Percentiles rank a stretch among this genome's conserved stretches.
Evolutionary conservation across 2,113 vertebrate genomes (phyloP).

Genomic region (Chrysochloris asiatica): DNA sequence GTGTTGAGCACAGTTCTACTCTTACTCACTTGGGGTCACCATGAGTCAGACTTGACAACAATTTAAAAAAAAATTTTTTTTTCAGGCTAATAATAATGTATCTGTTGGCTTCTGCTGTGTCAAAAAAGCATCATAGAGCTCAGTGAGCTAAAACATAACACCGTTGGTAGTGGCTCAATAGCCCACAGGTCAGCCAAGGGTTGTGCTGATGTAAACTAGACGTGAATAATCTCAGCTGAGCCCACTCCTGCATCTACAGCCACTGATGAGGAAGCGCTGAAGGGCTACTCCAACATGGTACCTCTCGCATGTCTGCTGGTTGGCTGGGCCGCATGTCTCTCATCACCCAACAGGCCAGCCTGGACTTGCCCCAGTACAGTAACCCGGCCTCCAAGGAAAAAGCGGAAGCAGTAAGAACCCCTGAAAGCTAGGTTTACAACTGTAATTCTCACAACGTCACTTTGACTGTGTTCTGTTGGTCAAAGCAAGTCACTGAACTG

Average conservation of each 20-base stretch:
- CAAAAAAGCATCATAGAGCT: too few relatives aligned
- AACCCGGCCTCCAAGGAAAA: background rate
- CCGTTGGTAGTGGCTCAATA: too few relatives aligned
- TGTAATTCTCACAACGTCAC: background rate
- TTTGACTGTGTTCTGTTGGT: background rate
- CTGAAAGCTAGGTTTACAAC: too few relatives aligned
- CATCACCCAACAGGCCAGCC: background rate
- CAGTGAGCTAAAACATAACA: too few relatives aligned
- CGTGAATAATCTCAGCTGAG: background rate
- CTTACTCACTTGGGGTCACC: background rate
- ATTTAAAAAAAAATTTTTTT: too few relatives aligned
- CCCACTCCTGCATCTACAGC: fast-evolving
- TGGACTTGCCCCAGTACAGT: background rate
- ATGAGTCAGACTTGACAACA: background rate
- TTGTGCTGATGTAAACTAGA: too few relatives aligned
- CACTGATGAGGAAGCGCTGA: fast-evolving
- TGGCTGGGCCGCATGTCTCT: background rate
- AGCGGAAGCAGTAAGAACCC: background rate
- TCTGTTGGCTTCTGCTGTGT: background rate
- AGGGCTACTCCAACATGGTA: background rate
- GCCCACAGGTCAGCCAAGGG: too few relatives aligned
- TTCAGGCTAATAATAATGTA: background rate
- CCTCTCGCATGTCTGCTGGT: background rate
- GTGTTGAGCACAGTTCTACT: background rate
- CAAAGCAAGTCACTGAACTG: background rate